Percentiles rank a stretch among this genome's conserved stretches.
Conservation (phyloP, 2,888 invertebrate species). For the Helicoverpa assulta region DNA sequence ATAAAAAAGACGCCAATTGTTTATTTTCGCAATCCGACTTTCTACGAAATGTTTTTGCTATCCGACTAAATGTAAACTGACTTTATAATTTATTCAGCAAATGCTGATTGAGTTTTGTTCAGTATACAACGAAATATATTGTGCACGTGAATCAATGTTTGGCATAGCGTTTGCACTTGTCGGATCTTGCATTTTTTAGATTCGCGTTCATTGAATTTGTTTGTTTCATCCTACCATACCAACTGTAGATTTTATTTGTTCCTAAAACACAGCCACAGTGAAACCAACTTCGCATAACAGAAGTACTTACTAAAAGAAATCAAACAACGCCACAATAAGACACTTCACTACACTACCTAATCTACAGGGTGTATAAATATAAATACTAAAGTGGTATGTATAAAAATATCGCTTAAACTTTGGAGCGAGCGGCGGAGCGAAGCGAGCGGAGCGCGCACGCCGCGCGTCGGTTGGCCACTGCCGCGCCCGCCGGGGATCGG, state of each 20-base stretch:
- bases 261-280: constrained; percentile 13
- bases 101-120: constrained; percentile 41
- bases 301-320: constrained; percentile 57
- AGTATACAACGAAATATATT: constrained; percentile 19
- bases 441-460: constrained; percentile 60
- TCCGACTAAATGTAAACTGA: constrained; percentile 32
- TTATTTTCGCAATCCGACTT: constrained; percentile 33
- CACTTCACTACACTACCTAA: constrained; percentile 64
- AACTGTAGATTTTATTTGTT: neutral
- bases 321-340: constrained; percentile 65
- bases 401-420: constrained; percentile 63
- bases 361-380: constrained; percentile 65
- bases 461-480: constrained; percentile 57
- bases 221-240: neutral
- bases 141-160: constrained; percentile 17
- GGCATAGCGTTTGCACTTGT: neutral
- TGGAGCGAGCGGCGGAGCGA: constrained; percentile 51
- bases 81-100: constrained; percentile 32
- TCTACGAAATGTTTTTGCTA: constrained; percentile 41
- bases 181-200: constrained; percentile 8
- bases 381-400: constrained; percentile 60
- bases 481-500: constrained; percentile 48
- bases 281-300: constrained; percentile 6
- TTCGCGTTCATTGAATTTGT: neutral
- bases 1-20: constrained; percentile 18